These are phyloP conservation scores for Phymanthus crucifer DNA, from an alignment of 92 coral and sea anemone genomes.

Conservation along the genomic window DNA sequence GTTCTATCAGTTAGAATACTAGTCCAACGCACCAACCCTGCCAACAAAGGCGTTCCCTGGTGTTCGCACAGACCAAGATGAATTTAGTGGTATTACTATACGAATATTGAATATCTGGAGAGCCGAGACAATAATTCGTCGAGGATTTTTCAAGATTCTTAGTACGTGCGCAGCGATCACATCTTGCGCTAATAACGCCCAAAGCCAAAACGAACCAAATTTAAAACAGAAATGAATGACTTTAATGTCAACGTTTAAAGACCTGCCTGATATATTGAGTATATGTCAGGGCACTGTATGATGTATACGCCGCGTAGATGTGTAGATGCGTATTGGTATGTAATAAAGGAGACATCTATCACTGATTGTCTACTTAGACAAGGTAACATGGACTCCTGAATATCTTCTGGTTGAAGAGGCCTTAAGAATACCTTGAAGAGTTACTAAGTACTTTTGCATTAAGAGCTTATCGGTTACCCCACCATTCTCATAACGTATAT, in stretches of 20 bases:
- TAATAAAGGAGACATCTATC: constrained; percentile 6
- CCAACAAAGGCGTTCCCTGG: background rate
- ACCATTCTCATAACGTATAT: background rate
- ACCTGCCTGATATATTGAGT: constrained; percentile 1
- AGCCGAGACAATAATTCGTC: background rate
- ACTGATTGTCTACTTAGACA: constrained; percentile 6
- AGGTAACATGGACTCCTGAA: constrained; percentile 1
- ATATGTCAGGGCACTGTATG: background rate
- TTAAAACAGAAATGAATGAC: background rate
- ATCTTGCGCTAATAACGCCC: background rate
- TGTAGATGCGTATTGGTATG: background rate
- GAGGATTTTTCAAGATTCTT: background rate
- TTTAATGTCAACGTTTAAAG: constrained; percentile 8
- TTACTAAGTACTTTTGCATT: constrained; percentile 1
- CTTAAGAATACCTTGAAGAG: background rate
- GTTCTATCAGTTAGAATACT: too few relatives aligned
- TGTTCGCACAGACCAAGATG: background rate
- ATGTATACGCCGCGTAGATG: background rate
- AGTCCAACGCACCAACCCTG: too few relatives aligned
- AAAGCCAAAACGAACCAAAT: background rate
- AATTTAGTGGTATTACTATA: background rate
- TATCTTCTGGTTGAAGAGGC: background rate
- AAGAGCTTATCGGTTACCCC: constrained; percentile 13
- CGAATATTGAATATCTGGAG: background rate
- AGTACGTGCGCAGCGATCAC: background rate